Evolutionary conservation across 2,797 vertebrate species (phyloP), one percentile per base, ranked within the genome.

Genomic region (Nannoperca obscura): DNA sequence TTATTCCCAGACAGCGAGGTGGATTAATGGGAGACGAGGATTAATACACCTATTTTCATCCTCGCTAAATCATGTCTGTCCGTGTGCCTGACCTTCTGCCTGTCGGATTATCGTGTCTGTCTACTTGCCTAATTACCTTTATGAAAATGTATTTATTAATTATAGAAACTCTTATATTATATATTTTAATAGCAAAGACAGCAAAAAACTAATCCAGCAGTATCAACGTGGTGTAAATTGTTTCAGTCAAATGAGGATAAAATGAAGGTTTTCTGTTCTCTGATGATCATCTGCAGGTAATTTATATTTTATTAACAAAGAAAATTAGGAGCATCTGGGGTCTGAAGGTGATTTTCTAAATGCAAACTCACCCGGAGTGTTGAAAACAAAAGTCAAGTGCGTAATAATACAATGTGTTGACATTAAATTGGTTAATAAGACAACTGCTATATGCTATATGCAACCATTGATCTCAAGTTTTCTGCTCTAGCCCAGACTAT

Each of bases 1-100:
- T 86, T 88, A 82, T 78, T 85, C 59, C 62, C 82, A 88, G 88
- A 90, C 81, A 83, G 82, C 7, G 46, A 85, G 74, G 65, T 87
- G 89, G 92, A 94, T 93, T 91, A 93, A 90, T 88, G 68, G 34
- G 44, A 84, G 84, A 82, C 68, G 4, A 50, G 88, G 90, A 93
- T 93, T 93, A 92, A 89, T 91, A 85, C 4, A 59, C 46, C 78
- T 90, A 88, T 91, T 87, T 86, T 66, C 80, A 89, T 84, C 85
- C 61, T 62, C 12, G 69, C 47, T 89, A 81, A 88, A 78, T 85
- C 74, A 85, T 34, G 74, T 78, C 81, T 82, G 74, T 64, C 71
- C 86, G 65, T 68, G 44, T 52, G 63, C 27, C 0, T 71, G 81
- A 83, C 89, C 80, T 88, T 80, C 72, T 83, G 65, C 66, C 60